Conservation (phyloP, 2,888 invertebrate species). For the Callimorpha dominula region DNA sequence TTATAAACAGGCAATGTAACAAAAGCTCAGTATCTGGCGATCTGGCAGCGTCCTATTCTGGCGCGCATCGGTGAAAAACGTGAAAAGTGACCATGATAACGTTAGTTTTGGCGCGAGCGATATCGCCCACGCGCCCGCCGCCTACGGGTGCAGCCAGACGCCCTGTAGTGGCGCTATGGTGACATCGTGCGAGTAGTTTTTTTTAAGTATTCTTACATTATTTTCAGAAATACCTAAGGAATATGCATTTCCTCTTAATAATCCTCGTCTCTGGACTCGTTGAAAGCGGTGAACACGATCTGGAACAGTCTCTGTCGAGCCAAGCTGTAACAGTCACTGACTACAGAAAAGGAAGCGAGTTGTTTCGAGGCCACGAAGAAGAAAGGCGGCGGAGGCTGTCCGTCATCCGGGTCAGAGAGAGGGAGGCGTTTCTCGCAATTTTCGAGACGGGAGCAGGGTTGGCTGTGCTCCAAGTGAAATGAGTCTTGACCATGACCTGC, state of each 20-base stretch:
- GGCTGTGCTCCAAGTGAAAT: neutral
- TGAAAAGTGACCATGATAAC: constrained; percentile 83
- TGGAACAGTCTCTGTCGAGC: too few relatives aligned
- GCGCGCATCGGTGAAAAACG: constrained; percentile 76
- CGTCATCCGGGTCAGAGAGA: neutral
- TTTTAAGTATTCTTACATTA: neutral
- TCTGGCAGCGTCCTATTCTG: constrained; percentile 65
- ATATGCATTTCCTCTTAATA: too few relatives aligned
- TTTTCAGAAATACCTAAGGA: too few relatives aligned
- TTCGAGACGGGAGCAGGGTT: neutral
- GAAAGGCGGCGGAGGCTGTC: neutral
- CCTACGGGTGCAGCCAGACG: constrained; percentile 50
- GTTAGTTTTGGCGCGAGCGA: constrained; percentile 71
- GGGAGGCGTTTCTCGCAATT: neutral
- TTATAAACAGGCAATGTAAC: constrained; percentile 49
- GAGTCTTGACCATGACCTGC: neutral
- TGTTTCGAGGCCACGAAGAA: neutral
- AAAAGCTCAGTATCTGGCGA: constrained; percentile 57
- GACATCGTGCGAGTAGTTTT: too few relatives aligned
- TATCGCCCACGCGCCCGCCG: constrained; percentile 50
- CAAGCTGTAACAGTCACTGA: too few relatives aligned
- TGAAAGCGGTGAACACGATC: too few relatives aligned
- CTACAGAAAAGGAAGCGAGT: too few relatives aligned
- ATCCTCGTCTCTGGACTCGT: too few relatives aligned
- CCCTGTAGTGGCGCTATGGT: neutral